These are phyloP conservation scores for Lymantria dispar DNA, from an alignment of 2,888 invertebrate genomes.

Conservation along the genomic window DNA sequence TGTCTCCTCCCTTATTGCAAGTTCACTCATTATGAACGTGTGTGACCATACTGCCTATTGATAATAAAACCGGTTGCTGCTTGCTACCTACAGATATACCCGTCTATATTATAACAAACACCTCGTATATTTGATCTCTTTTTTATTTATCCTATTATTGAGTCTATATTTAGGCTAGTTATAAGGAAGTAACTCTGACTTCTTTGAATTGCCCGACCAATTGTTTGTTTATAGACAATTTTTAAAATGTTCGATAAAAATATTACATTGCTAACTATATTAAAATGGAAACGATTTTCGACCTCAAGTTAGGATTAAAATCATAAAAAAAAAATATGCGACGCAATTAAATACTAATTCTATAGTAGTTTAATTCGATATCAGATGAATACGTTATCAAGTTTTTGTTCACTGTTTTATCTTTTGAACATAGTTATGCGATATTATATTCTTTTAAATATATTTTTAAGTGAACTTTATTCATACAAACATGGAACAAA, in stretches of 20 bases:
- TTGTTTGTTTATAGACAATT: background rate
- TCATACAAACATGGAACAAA: too few species aligned
- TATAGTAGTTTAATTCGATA: too few species aligned
- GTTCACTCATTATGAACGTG: conserved; percentile 31
- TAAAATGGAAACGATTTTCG: conserved; percentile 1
- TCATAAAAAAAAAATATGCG: too few species aligned
- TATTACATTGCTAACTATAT: background rate
- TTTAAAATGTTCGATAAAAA: background rate
- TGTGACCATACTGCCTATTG: conserved; percentile 18
- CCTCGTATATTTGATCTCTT: background rate
- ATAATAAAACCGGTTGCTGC: conserved; percentile 22
- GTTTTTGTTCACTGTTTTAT: too few species aligned
- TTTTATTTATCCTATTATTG: background rate
- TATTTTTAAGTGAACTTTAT: too few species aligned
- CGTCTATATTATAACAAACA: conserved; percentile 2
- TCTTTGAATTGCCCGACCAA: background rate
- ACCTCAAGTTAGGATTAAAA: too few species aligned
- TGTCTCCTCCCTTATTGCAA: conserved; percentile 53
- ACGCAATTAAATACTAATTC: too few species aligned
- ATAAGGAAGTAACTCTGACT: background rate
- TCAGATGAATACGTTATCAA: too few species aligned
- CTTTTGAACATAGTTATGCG: too few species aligned
- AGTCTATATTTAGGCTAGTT: background rate
- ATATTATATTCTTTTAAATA: too few species aligned
- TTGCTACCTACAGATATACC: conserved; percentile 10